Conservation (phyloP, 2,888 invertebrate species). For the Dasypogon diadema region DNA sequence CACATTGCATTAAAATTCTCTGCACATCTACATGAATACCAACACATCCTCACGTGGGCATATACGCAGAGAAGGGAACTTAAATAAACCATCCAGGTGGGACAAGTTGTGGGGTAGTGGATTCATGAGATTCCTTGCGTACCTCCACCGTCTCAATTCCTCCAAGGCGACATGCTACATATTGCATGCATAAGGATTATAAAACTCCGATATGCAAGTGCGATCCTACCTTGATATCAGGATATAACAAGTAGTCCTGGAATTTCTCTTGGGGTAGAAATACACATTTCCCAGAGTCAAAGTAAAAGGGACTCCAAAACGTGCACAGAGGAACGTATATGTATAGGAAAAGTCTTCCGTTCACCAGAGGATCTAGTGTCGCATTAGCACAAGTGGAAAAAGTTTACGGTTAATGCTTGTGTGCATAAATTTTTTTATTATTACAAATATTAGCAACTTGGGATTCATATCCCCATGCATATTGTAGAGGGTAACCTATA, state of each 20-base stretch:
- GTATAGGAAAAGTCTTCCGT: background rate
- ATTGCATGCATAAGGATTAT: slow-evolving; percentile 36
- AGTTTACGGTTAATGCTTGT: slow-evolving; percentile 40
- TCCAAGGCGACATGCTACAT: slow-evolving; percentile 11
- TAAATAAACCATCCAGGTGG: slow-evolving; percentile 28
- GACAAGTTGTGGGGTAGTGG: slow-evolving; percentile 21
- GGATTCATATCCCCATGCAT: slow-evolving; percentile 37
- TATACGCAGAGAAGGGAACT: slow-evolving; percentile 2
- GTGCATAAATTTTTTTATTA: slow-evolving; percentile 45
- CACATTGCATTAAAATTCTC: background rate
- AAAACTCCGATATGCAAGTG: slow-evolving; percentile 38
- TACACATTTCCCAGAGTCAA: slow-evolving; percentile 7
- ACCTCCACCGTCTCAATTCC: slow-evolving; percentile 3
- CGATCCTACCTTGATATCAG: slow-evolving; percentile 7
- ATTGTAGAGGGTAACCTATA: slow-evolving; percentile 38
- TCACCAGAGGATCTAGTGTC: slow-evolving; percentile 4
- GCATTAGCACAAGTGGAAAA: slow-evolving; percentile 44
- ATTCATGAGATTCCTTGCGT: slow-evolving; percentile 39
- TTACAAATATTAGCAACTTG: slow-evolving; percentile 44
- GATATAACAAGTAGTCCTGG: slow-evolving; percentile 2
- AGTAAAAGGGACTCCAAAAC: slow-evolving; percentile 15
- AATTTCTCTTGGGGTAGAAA: slow-evolving; percentile 7
- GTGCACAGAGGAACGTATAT: background rate
- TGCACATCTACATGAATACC: background rate
- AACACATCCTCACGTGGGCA: background rate